Evolutionary conservation across 2,113 vertebrate genomes (phyloP), one percentile per base, ranked within the genome.

Genomic region (Crotalus viridis): DNA sequence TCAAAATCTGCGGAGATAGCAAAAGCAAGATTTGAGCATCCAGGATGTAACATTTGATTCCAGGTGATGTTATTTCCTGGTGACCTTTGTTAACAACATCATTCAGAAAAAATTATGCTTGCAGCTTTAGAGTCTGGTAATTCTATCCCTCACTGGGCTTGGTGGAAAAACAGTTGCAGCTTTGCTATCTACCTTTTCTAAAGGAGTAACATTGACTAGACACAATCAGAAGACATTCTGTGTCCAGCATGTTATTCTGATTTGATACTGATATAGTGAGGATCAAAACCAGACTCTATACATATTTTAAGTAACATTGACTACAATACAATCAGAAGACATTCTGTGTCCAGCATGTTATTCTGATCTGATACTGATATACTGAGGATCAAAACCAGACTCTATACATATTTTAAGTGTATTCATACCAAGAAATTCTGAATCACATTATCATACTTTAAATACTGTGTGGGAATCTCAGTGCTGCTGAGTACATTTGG

Each of bases 21-120:
- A 81, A 91, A 81, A 46, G 39, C 52, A 91, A 81, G 52, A 26
- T 21, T 54, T 54, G 33, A 2, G 56, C 33, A 55, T n/a, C 26
- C 19, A 74, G 19, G 21, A 26, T 52, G 28, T 22, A 91, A 52
- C 43, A 52, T 81, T 81, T 85, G 86, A 56, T 46, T 91, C 61
- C 43, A 89, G 54, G 86, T 43, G 86, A 88, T 85, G 10, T 22
- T 15, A 19, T 59, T 59, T 52, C 54, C 43, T 46, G 56, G 12
- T 93, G 93, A 93, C 90, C 86, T 93, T 91, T 24, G 21, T 55
- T 39, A 64, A 56, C 52, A 89, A 52, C 57, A 39, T 46, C 85
- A 81, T 52, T 92, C 46, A 54, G 46, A 52, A 51, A 52, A 81
- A 81, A 1, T 5, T 56, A 91, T 55, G 85, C 12, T 85, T 93